Conservation (phyloP, 2,888 invertebrate species). For the Ischnura elegans region DNA sequence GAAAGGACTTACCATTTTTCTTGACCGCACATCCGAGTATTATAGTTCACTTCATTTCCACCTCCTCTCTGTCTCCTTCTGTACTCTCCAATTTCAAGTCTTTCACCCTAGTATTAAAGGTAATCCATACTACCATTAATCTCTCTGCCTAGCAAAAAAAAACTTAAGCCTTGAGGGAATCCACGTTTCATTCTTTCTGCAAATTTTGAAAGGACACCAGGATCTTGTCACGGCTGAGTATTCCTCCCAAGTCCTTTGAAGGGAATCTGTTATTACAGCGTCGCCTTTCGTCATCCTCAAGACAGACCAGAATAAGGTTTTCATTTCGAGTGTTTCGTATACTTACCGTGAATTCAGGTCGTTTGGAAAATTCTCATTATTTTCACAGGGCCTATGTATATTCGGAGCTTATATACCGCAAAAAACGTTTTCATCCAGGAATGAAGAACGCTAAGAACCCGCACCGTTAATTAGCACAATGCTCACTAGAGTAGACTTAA, state of each 20-base stretch:
- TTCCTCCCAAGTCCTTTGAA: neutral
- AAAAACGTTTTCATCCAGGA: too few relatives aligned
- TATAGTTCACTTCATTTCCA: neutral
- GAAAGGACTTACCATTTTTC: neutral
- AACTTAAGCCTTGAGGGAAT: neutral
- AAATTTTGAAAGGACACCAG: neutral
- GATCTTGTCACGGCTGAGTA: neutral
- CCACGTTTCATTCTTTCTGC: neutral
- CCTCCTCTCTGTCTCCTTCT: neutral
- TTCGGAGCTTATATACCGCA: too few relatives aligned
- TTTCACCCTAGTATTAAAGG: neutral
- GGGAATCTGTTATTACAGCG: neutral
- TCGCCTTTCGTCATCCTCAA: neutral
- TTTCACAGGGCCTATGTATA: too few relatives aligned
- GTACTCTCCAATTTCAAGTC: neutral
- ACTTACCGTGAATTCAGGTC: too few relatives aligned
- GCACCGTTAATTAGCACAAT: too few relatives aligned
- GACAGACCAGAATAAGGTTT: too few relatives aligned
- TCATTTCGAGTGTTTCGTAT: too few relatives aligned
- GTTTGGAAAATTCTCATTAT: too few relatives aligned
- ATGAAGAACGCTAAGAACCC: too few relatives aligned
- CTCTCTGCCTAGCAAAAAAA: neutral
- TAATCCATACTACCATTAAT: neutral
- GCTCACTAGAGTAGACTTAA: too few relatives aligned
- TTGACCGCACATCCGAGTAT: neutral